phyloP scores from a whole-genome alignment of 2,797 vertebrate species.

The Pachyuromys duprasi region DNA sequence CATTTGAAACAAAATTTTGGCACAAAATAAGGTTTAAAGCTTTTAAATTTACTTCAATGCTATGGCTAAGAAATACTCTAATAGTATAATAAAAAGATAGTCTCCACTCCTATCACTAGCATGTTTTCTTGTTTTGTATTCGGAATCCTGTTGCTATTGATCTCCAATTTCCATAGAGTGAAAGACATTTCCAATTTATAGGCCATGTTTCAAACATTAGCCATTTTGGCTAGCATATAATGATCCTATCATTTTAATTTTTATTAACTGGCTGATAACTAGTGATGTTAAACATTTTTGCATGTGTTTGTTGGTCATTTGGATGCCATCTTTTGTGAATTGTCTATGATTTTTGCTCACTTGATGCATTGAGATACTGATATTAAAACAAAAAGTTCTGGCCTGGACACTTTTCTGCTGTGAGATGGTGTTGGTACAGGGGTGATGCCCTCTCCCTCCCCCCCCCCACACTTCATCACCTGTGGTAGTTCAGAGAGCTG shows the following conservation, averaged over 20 bases:
- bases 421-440: not conserved
- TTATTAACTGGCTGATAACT: not conserved
- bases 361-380: not conserved
- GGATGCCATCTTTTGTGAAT: not conserved
- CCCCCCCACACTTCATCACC: too few relatives aligned
- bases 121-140: not conserved
- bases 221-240: not conserved
- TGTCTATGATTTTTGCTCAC: not conserved
- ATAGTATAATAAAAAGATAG: not conserved
- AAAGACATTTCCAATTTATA: not conserved
- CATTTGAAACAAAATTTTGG: constrained; percentile 10
- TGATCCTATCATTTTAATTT: not conserved
- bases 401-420: not conserved
- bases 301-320: not conserved
- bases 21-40: not conserved
- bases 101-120: not conserved
- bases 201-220: not conserved
- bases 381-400: not conserved
- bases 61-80: not conserved
- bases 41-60: not conserved
- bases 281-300: not conserved
- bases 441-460: not conserved
- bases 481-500: not conserved
- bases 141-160: not conserved
- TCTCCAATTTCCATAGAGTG: not conserved